A percentile compares a stretch with the other conserved stretches of the same genome.
phyloP scores from a whole-genome alignment of 1,140 invertebrate species.

The Drosophila sturtevanti region DNA sequence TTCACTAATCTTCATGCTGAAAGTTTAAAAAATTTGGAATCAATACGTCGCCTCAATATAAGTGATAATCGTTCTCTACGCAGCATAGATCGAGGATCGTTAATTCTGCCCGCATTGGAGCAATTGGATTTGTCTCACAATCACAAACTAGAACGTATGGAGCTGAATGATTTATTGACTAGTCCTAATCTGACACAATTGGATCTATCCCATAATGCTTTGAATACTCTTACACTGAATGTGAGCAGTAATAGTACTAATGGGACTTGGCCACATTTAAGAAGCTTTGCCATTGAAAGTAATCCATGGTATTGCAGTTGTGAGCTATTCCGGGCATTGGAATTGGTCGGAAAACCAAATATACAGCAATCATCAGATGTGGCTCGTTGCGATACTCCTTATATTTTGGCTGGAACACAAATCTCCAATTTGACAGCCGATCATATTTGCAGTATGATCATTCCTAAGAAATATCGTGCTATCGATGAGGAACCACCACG shows the following conservation, averaged over 20 bases:
- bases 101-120: constrained; percentile 80
- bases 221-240: constrained; percentile 81
- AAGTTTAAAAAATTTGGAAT: constrained; percentile 84
- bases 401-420: constrained; percentile 56
- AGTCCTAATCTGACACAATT: constrained; percentile 64
- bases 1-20: constrained; percentile 84
- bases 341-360: constrained; percentile 38
- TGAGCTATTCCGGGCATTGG: constrained; percentile 61
- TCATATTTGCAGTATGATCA: constrained; percentile 65
- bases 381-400: constrained; percentile 73
- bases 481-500: constrained; percentile 74
- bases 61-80: constrained; percentile 84
- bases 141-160: constrained; percentile 57
- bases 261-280: constrained; percentile 69
- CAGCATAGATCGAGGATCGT: constrained; percentile 83
- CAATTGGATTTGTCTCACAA: constrained; percentile 66
- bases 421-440: constrained; percentile 66
- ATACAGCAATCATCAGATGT: constrained; percentile 31
- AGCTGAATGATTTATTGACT: constrained; percentile 48
- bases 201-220: constrained; percentile 83
- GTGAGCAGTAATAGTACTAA: constrained; percentile 14
- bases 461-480: constrained; percentile 67
- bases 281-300: constrained; percentile 83
- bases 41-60: constrained; percentile 84
- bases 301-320: constrained; percentile 87